These are phyloP conservation scores for Pyxicephalus adspersus DNA, from an alignment of 2,113 vertebrate genomes.

Conservation along the genomic window DNA sequence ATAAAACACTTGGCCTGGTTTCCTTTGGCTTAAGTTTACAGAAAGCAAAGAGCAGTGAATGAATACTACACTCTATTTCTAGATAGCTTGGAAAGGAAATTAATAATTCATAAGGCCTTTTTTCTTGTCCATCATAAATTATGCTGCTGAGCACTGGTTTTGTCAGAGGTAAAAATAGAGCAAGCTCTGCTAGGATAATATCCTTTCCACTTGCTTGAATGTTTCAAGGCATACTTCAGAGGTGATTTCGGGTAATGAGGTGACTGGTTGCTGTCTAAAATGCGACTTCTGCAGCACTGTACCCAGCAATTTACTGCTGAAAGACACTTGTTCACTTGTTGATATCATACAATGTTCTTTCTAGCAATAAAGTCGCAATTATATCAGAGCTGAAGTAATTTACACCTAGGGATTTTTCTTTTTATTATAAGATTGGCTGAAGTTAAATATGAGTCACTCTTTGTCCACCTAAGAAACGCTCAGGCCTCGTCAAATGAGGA, in stretches of 20 bases:
- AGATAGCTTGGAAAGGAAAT: slow-evolving; percentile 25
- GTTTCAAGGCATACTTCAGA: slow-evolving; percentile 31
- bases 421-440: too few relatives aligned
- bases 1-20: slow-evolving; percentile 22
- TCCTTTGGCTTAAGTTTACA: slow-evolving; percentile 17
- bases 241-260: slow-evolving; percentile 49
- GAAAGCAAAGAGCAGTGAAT: background rate
- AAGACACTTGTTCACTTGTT: background rate
- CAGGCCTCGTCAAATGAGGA: too few relatives aligned
- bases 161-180: slow-evolving; percentile 49
- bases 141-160: slow-evolving; percentile 37
- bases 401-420: too few relatives aligned
- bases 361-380: background rate
- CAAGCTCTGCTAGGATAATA: slow-evolving; percentile 1
- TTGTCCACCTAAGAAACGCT: too few relatives aligned
- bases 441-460: too few relatives aligned
- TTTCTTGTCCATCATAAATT: slow-evolving; percentile 35
- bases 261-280: background rate
- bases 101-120: slow-evolving; percentile 51
- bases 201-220: slow-evolving; percentile 37
- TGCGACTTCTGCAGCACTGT: background rate
- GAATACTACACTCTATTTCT: slow-evolving; percentile 33
- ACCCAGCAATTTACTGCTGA: slow-evolving; percentile 15
- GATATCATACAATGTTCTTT: background rate
- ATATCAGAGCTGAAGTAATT: background rate